Conservation (phyloP, 2,113 vertebrate genomes). For the Myxocyprinus asiaticus region DNA sequence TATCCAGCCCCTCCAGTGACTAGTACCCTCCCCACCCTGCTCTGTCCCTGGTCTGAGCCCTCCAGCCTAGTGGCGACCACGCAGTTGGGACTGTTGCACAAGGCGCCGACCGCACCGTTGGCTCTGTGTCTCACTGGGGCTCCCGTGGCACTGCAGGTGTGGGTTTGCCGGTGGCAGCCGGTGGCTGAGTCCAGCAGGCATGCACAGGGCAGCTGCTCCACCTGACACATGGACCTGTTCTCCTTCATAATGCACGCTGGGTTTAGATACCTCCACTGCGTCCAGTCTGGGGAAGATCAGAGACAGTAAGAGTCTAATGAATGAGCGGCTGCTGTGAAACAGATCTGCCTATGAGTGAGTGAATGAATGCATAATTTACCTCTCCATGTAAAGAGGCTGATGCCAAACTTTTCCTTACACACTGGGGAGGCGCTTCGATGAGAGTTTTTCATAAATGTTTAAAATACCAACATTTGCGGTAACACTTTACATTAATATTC, state of each 20-base stretch:
- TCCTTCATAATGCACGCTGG: conserved; percentile 52
- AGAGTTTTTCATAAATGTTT: no score
- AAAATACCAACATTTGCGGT: no score
- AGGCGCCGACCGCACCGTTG: conserved; percentile 50
- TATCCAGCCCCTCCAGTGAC: conserved; percentile 93
- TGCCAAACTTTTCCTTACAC: conserved; percentile 38
- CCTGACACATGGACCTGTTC: conserved; percentile 53
- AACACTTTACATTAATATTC: no score
- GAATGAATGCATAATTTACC: conserved; percentile 52
- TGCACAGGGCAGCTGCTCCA: conserved; percentile 61
- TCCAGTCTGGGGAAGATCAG: conserved; percentile 24
- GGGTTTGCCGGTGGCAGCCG: conserved; percentile 44
- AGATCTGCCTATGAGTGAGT: conserved; percentile 44
- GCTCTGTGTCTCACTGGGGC: conserved; percentile 56
- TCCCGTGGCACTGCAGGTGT: background rate
- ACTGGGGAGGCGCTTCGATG: background rate
- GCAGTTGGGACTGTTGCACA: conserved; percentile 56
- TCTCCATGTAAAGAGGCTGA: conserved; percentile 12
- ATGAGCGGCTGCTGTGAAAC: conserved; percentile 31
- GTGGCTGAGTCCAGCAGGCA: conserved; percentile 42
- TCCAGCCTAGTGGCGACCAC: conserved; percentile 52
- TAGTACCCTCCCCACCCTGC: conserved; percentile 70
- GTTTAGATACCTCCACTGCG: conserved; percentile 38
- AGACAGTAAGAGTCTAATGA: conserved; percentile 38
- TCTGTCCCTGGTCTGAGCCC: background rate